Evolutionary conservation across 2,888 invertebrate genomes (phyloP).

Genomic region (Cremastobaeus sp.): DNA sequence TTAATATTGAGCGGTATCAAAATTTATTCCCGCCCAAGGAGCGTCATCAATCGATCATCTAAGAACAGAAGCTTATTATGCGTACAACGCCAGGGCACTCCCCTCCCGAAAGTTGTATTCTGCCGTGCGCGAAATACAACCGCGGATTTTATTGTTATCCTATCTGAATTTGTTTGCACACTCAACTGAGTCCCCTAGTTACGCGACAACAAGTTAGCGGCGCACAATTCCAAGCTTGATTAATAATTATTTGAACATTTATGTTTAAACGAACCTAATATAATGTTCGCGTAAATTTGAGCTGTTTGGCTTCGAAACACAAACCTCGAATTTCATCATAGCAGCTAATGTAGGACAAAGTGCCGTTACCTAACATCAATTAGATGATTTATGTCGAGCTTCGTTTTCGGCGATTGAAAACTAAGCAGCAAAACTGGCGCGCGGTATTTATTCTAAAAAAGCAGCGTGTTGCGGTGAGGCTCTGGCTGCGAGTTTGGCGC

Average conservation of each 20-base stretch:
- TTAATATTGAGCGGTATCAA: constrained; percentile 23
- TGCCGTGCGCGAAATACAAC: too few species aligned
- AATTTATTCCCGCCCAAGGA: constrained; percentile 13
- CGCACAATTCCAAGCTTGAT: constrained; percentile 32
- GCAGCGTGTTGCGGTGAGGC: too few species aligned
- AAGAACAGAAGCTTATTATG: constrained; percentile 5
- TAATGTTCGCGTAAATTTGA: constrained; percentile 22
- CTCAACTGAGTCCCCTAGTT: constrained; percentile 48
- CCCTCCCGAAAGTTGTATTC: constrained; percentile 18
- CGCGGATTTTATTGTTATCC: constrained; percentile 15
- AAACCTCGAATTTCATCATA: too few species aligned
- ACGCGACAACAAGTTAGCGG: constrained; percentile 29
- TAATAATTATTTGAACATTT: constrained; percentile 37
- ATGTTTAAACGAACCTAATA: constrained; percentile 22
- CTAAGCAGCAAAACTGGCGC: too few species aligned
- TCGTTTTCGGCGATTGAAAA: too few species aligned
- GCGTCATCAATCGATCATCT: constrained; percentile 25
- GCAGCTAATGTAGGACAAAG: too few species aligned
- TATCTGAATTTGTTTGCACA: constrained; percentile 28
- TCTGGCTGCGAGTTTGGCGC: too few species aligned
- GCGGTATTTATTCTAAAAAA: too few species aligned
- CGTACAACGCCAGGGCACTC: constrained; percentile 1
- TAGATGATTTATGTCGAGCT: too few species aligned
- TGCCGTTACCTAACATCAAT: too few species aligned
- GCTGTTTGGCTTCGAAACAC: constrained; percentile 9